These are phyloP conservation scores for Sabatieria punctata DNA, from an alignment of 2,888 invertebrate species.

Conservation along the genomic window DNA sequence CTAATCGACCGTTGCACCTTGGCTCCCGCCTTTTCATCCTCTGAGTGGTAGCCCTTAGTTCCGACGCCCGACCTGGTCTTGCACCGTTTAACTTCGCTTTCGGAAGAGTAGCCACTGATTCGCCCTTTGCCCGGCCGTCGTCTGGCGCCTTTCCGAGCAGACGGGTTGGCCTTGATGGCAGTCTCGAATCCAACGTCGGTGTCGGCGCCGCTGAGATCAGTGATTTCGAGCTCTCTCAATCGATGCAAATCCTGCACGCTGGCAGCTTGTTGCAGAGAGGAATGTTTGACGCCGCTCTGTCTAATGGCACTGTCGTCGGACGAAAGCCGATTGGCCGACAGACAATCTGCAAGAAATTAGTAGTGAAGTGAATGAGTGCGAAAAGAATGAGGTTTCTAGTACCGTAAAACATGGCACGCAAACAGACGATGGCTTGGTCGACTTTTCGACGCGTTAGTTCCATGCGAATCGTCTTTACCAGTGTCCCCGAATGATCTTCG, in stretches of 20 bases:
- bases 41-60: no score
- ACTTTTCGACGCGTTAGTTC: slow-evolving; percentile 4
- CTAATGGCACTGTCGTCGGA: background rate
- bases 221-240: background rate
- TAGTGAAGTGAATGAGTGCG: background rate
- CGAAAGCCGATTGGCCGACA: background rate
- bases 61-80: no score
- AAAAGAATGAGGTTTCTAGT: no score
- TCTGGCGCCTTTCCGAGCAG: no score
- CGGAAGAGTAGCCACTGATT: no score
- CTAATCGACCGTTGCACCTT: no score
- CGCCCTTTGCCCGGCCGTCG: no score
- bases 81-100: no score
- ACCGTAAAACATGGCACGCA: slow-evolving; percentile 2
- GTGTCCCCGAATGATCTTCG: background rate
- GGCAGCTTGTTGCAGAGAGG: background rate
- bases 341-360: background rate
- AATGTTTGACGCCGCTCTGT: background rate
- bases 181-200: no score
- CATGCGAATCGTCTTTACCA: slow-evolving; percentile 3
- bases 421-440: background rate
- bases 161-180: no score
- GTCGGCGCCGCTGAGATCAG: background rate
- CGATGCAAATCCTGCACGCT: no score
- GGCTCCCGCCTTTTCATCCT: no score